phyloP scores from a whole-genome alignment of 2,888 invertebrate species.

The Lepidochrysops patricia region DNA sequence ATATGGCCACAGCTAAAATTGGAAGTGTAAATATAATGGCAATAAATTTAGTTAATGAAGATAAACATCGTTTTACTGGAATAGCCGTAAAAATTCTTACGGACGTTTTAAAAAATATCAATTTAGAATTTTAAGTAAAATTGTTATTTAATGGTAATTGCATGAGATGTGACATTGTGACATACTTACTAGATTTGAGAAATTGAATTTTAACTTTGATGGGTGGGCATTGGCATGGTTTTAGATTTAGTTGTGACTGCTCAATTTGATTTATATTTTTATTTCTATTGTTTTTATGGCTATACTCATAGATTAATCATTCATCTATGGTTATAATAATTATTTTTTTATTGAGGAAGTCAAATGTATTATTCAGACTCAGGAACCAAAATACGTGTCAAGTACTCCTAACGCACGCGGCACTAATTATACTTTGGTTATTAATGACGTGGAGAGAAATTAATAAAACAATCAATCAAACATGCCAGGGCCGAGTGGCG shows the following conservation, averaged over 20 bases:
- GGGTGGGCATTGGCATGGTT: too few species aligned
- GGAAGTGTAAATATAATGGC: conserved; percentile 3
- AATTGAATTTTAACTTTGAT: not conserved
- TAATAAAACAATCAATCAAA: conserved; percentile 72
- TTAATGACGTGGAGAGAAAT: conserved; percentile 65
- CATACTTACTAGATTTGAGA: not conserved
- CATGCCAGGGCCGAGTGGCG: conserved; percentile 64
- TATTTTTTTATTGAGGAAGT: too few species aligned
- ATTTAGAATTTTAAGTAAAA: not conserved
- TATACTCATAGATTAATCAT: too few species aligned
- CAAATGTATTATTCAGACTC: too few species aligned
- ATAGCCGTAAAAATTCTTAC: conserved; percentile 7
- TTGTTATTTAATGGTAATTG: conserved; percentile 2
- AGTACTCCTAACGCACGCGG: conserved; percentile 18
- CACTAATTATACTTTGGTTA: conserved; percentile 45
- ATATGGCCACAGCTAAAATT: not conserved
- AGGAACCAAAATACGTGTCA: too few species aligned
- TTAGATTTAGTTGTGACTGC: too few species aligned
- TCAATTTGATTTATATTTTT: too few species aligned
- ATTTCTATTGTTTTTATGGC: too few species aligned
- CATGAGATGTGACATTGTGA: not conserved
- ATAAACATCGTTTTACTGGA: conserved; percentile 1
- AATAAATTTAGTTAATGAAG: not conserved
- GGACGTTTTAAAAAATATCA: not conserved
- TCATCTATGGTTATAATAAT: too few species aligned